phyloP scores from a whole-genome alignment of 2,888 invertebrate genomes.

The Nemapogon koenigi region DNA sequence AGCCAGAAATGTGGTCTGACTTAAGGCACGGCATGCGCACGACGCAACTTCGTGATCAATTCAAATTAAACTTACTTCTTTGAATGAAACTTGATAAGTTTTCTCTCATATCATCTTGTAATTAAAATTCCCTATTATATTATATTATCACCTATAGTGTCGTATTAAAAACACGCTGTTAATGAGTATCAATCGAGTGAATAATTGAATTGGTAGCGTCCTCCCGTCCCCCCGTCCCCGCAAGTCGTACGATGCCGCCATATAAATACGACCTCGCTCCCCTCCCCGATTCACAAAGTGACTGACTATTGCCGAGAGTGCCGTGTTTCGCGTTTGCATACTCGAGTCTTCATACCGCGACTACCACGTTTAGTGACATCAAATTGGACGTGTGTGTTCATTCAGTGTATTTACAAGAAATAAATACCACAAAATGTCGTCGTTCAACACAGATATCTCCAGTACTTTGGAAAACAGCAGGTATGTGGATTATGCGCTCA shows the following conservation, averaged over 20 bases:
- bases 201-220: slow-evolving; percentile 27
- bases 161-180: slow-evolving; percentile 1
- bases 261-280: slow-evolving; percentile 47
- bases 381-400: slow-evolving; percentile 41
- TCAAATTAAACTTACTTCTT: background rate
- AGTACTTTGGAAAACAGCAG: slow-evolving; percentile 62
- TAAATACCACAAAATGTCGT: slow-evolving; percentile 60
- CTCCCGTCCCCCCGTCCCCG: slow-evolving; percentile 43
- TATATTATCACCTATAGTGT: slow-evolving; percentile 1
- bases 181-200: slow-evolving; percentile 2
- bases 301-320: slow-evolving; percentile 29
- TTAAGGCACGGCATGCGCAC: slow-evolving; percentile 28
- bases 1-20: slow-evolving; percentile 53
- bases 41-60: background rate
- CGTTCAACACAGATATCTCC: slow-evolving; percentile 58
- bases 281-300: slow-evolving; percentile 54
- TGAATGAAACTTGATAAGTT: background rate
- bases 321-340: slow-evolving; percentile 31
- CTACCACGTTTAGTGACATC: slow-evolving; percentile 40
- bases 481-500: no score
- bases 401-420: slow-evolving; percentile 56
- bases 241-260: slow-evolving; percentile 58
- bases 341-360: slow-evolving; percentile 38
- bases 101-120: background rate
- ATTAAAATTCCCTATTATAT: background rate